These are phyloP conservation scores for Neocloeon triangulifer DNA, from an alignment of 1,140 invertebrate species.

Conservation along the genomic window DNA sequence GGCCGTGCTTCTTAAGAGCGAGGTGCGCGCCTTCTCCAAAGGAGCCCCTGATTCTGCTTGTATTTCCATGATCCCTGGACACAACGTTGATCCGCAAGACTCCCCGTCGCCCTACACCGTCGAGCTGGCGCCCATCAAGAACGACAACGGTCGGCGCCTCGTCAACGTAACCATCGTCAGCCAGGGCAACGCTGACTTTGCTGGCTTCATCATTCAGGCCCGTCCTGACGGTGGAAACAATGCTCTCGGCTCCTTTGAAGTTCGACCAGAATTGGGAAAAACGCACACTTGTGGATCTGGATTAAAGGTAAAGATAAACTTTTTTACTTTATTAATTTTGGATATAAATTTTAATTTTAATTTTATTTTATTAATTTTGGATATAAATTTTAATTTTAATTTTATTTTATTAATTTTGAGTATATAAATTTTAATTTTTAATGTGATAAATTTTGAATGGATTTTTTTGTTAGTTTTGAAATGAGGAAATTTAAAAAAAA, in stretches of 20 bases:
- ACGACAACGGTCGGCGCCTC: no score
- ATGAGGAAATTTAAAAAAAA: no score
- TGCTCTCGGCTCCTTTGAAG: background rate
- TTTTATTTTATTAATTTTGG: slow-evolving; percentile 3
- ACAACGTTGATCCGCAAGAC: slow-evolving; percentile 19
- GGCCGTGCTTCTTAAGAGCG: no score
- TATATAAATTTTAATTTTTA: no score
- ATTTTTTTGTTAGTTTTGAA: slow-evolving; percentile 3
- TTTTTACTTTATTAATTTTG: background rate
- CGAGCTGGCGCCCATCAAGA: slow-evolving; percentile 18
- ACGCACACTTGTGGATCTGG: background rate
- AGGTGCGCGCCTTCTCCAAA: slow-evolving; percentile 5
- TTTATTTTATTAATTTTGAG: no score
- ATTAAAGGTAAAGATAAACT: background rate
- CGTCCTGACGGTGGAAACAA: no score
- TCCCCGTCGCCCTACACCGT: slow-evolving; percentile 20
- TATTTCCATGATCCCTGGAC: slow-evolving; percentile 23
- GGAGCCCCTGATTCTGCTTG: slow-evolving; percentile 24
- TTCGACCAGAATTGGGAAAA: background rate
- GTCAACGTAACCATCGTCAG: no score
- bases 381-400: no score
- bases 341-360: background rate
- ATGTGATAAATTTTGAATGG: no score
- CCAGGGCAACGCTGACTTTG: no score
- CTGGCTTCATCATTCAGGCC: no score